phyloP scores from a whole-genome alignment of 2,113 vertebrate species.

The Scalopus aquaticus region DNA sequence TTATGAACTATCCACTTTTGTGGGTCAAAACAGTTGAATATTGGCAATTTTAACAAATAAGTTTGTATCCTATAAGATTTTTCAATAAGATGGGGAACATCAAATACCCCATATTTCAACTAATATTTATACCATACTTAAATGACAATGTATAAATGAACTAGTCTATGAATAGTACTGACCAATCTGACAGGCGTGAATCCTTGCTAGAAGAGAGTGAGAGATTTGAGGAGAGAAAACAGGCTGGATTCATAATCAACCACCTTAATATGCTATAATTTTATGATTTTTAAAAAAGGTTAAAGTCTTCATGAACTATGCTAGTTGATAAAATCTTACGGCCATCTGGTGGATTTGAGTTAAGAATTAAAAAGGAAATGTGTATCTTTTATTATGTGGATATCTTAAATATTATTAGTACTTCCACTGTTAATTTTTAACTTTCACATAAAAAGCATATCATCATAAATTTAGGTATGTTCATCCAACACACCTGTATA shows the following conservation, averaged over 20 bases:
- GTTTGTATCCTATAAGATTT: neutral
- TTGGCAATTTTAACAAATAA: neutral
- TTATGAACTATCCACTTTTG: neutral
- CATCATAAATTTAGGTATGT: slow-evolving; percentile 9
- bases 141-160: neutral
- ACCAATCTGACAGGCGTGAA: neutral
- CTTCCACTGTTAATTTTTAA: slow-evolving; percentile 34
- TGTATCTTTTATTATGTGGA: neutral
- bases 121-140: neutral
- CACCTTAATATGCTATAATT: neutral
- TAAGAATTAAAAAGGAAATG: slow-evolving; percentile 16
- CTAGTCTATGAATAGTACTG: neutral
- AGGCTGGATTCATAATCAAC: neutral
- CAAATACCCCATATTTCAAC: neutral
- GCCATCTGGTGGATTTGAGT: slow-evolving; percentile 42
- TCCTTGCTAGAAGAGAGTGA: neutral
- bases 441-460: slow-evolving; percentile 32
- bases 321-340: slow-evolving; percentile 34
- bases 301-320: neutral
- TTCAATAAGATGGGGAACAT: neutral
- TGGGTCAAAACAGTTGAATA: neutral
- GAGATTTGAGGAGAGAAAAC: neutral
- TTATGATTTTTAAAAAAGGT: neutral
- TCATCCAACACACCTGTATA: neutral
- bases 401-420: neutral